A percentile compares a stretch with the other conserved stretches of the same genome.
These are phyloP conservation scores for Rosalia funebris DNA, from an alignment of 2,888 invertebrate species.

Conservation along the genomic window DNA sequence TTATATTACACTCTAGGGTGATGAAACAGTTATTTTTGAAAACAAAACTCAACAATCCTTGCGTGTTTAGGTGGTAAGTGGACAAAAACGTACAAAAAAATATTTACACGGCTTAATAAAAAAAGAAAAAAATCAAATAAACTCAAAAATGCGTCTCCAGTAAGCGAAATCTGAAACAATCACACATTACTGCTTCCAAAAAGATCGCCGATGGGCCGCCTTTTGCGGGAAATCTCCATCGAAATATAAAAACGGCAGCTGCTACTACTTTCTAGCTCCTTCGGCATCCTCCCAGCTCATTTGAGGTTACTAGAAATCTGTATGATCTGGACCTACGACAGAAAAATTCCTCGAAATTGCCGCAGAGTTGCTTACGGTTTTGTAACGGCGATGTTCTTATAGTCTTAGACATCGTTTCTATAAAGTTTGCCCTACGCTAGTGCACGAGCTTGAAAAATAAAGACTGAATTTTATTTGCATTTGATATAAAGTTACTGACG, in stretches of 20 bases:
- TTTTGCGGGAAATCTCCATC: slow-evolving; percentile 25
- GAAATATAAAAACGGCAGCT: slow-evolving; percentile 21
- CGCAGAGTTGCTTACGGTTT: not conserved
- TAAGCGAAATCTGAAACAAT: slow-evolving; percentile 38
- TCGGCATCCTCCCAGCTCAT: slow-evolving; percentile 17
- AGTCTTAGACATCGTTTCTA: too few species aligned
- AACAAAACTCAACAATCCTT: slow-evolving; percentile 25
- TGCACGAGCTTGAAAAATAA: too few species aligned
- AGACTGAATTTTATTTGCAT: slow-evolving; percentile 50
- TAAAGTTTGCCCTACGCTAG: too few species aligned
- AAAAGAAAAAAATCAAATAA: slow-evolving; percentile 10
- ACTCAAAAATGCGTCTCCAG: slow-evolving; percentile 37
- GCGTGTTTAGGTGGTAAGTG: slow-evolving; percentile 20
- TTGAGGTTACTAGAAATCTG: slow-evolving; percentile 66
- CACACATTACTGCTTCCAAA: slow-evolving; percentile 38
- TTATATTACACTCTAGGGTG: slow-evolving; percentile 14
- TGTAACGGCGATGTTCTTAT: too few species aligned
- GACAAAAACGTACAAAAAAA: slow-evolving; percentile 21
- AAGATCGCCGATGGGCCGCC: slow-evolving; percentile 22
- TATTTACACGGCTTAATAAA: slow-evolving; percentile 17
- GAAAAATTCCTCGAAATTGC: slow-evolving; percentile 3
- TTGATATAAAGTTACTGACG: slow-evolving; percentile 42
- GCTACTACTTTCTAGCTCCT: slow-evolving; percentile 26
- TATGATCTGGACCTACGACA: slow-evolving; percentile 71
- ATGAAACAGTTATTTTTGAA: slow-evolving; percentile 15